These are phyloP conservation scores for Umimayanthus chanpuru DNA, from an alignment of 92 coral and sea anemone species.

Conservation along the genomic window DNA sequence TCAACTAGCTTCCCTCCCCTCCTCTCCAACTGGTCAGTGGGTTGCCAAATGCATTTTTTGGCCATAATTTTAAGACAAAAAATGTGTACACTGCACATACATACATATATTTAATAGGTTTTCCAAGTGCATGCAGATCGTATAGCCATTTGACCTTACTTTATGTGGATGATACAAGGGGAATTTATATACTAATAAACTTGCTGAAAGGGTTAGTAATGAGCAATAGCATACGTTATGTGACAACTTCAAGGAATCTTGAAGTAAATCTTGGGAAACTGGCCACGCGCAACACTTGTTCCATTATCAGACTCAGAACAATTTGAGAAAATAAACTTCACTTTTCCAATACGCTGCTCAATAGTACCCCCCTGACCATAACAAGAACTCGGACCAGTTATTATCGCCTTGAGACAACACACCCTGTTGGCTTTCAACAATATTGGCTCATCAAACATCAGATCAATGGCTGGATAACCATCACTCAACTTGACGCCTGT, in stretches of 20 bases:
- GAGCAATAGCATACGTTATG: neutral
- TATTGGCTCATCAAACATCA: conserved; percentile 9
- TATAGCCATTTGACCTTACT: too few relatives aligned
- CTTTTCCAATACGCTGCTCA: neutral
- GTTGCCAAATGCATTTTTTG: too few relatives aligned
- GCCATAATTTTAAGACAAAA: too few relatives aligned
- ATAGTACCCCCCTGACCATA: conserved; percentile 3
- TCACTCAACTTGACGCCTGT: conserved; percentile 1
- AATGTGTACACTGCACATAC: too few relatives aligned
- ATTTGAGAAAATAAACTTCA: conserved; percentile 2
- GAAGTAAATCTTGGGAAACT: conserved; percentile 16
- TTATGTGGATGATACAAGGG: too few relatives aligned
- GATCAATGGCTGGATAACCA: conserved; percentile 18
- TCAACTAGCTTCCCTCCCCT: too few relatives aligned
- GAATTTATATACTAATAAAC: neutral
- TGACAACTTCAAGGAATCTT: conserved; percentile 2
- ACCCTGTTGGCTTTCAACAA: conserved; percentile 5
- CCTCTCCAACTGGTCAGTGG: too few relatives aligned
- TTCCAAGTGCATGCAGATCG: too few relatives aligned
- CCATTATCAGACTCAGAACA: neutral
- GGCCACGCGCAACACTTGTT: neutral
- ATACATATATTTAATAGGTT: too few relatives aligned
- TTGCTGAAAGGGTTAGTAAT: neutral
- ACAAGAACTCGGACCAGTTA: conserved; percentile 1
- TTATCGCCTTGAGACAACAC: neutral